Percentiles rank a stretch among this genome's conserved stretches.
Evolutionary conservation across 2,113 vertebrate genomes (phyloP).

Genomic region (Grammomys surdaster): DNA sequence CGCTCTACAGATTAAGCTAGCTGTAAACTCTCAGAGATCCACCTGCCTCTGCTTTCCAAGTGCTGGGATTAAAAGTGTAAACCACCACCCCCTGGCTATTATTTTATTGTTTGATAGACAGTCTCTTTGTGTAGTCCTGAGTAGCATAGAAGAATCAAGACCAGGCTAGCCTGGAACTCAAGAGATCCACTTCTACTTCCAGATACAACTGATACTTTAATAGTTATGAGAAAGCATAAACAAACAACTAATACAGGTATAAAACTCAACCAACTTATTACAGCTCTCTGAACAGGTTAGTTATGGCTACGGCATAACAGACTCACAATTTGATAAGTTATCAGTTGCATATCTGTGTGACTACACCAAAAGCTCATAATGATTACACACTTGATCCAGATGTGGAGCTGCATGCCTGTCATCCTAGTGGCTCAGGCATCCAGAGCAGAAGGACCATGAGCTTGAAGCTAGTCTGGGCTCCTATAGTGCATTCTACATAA

Average conservation of each 20-base stretch:
- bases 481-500: not conserved
- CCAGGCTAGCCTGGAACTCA: not conserved
- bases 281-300: not conserved
- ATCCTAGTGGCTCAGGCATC: not conserved
- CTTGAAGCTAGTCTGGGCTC: not conserved
- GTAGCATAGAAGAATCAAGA: not conserved
- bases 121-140: not conserved
- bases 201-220: constrained; percentile 10
- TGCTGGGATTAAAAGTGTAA: not conserved
- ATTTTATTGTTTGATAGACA: not conserved
- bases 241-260: not conserved
- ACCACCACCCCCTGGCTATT: not conserved
- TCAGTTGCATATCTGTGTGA: not conserved
- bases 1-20: not conserved
- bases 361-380: not conserved
- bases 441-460: not conserved
- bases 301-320: not conserved
- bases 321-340: not conserved
- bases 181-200: not conserved
- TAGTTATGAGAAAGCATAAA: constrained; percentile 30
- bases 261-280: not conserved
- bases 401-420: not conserved
- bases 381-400: not conserved
- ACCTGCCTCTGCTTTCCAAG: not conserved
- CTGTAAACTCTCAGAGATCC: not conserved